Conservation (phyloP, 2,113 vertebrate genomes). For the Cyprichromis sp. region DNA sequence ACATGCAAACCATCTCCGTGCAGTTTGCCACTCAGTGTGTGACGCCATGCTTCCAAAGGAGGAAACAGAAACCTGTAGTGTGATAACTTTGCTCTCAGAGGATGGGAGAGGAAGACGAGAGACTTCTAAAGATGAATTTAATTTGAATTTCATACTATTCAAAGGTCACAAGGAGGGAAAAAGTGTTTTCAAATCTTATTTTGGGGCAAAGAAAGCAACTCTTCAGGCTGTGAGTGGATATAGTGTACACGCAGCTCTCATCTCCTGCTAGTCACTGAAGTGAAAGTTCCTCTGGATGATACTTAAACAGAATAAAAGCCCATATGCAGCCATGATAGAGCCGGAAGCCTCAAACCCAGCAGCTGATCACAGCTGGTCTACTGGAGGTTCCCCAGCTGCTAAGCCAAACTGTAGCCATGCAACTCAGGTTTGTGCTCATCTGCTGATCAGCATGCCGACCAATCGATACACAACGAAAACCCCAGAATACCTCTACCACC, state of each 20-base stretch:
- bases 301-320: neutral
- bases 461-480: accelerated
- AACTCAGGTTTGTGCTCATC: neutral
- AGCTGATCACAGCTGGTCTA: neutral
- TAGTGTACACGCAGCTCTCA: accelerated
- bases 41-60: neutral
- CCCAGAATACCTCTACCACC: neutral
- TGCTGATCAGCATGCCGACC: neutral
- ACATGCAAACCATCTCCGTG: accelerated
- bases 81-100: neutral
- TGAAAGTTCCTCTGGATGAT: neutral
- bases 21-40: neutral
- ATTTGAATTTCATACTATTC: neutral
- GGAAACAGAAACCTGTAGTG: neutral
- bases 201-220: neutral
- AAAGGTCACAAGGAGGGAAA: neutral
- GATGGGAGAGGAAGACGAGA: neutral
- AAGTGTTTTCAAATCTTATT: accelerated
- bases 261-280: accelerated
- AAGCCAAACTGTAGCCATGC: neutral
- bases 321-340: neutral
- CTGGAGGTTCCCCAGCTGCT: neutral
- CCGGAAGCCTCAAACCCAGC: neutral
- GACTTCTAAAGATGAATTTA: neutral
- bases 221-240: neutral